Evolutionary conservation across 1,140 invertebrate genomes (phyloP).

Genomic region (Tetramorium alpestre): DNA sequence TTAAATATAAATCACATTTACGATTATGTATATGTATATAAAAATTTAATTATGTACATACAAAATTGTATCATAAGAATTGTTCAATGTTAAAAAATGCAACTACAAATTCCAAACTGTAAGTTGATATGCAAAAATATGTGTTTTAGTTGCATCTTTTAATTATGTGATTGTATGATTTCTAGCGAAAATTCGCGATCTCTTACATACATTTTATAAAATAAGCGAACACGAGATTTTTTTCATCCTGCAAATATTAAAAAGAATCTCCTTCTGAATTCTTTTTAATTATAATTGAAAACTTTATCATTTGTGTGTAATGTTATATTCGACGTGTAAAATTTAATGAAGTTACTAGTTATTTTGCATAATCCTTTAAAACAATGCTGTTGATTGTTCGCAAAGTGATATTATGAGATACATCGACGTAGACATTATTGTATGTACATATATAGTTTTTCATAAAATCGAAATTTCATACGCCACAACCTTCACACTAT

Average conservation of each 20-base stretch:
- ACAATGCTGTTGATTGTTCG: conserved; percentile 36
- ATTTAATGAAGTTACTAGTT: conserved; percentile 1
- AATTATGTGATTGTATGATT: not conserved
- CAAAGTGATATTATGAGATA: conserved; percentile 53
- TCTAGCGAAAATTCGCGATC: not conserved
- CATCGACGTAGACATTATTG: conserved; percentile 32
- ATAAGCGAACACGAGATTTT: not conserved
- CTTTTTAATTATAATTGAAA: not conserved
- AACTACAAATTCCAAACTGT: conserved; percentile 5
- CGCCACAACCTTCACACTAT: not conserved
- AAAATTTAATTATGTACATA: conserved; percentile 10
- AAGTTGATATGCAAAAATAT: not conserved
- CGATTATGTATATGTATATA: conserved; percentile 2
- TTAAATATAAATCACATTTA: conserved; percentile 27
- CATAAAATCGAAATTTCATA: conserved; percentile 46
- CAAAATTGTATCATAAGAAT: not conserved
- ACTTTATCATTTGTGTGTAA: not conserved
- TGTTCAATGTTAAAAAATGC: conserved; percentile 18
- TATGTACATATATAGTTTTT: conserved; percentile 53
- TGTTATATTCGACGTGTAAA: not conserved
- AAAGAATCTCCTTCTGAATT: not conserved
- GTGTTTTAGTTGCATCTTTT: conserved; percentile 22
- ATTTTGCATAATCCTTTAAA: conserved; percentile 24
- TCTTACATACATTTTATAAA: not conserved
- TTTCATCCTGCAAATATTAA: not conserved